Evolutionary conservation across 2,113 vertebrate species (phyloP).

Genomic region (Hepsetus odoe): DNA sequence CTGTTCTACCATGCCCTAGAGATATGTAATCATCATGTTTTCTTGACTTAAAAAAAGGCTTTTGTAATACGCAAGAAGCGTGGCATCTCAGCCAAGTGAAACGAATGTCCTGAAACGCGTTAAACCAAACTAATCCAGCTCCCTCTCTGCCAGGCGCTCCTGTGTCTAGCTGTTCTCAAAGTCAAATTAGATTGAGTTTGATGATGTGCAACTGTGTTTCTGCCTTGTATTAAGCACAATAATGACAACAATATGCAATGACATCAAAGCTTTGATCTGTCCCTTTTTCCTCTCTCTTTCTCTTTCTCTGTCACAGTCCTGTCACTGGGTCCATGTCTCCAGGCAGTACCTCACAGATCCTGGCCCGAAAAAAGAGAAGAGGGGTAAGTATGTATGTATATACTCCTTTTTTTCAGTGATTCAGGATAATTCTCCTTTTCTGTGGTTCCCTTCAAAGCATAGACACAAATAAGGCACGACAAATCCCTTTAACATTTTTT

Average conservation of each 20-base stretch:
- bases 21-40: conserved; percentile 70
- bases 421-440: not conserved
- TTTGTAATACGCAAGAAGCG: conserved; percentile 63
- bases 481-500: not conserved
- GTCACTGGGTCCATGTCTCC: conserved; percentile 88
- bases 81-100: conserved; percentile 71
- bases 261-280: conserved; percentile 65
- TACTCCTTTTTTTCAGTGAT: not conserved
- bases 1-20: conserved; percentile 52
- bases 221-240: conserved; percentile 74
- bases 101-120: conserved; percentile 72
- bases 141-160: conserved; percentile 62
- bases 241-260: conserved; percentile 77
- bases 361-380: conserved; percentile 95
- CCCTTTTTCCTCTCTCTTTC: conserved; percentile 37
- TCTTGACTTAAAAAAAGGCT: conserved; percentile 50
- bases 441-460: not conserved
- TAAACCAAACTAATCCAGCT: conserved; percentile 61
- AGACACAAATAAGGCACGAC: not conserved
- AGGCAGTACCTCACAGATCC: conserved; percentile 86
- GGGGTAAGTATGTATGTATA: no score
- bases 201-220: conserved; percentile 72
- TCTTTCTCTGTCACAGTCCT: conserved; percentile 71
- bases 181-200: conserved; percentile 72
- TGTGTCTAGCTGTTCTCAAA: conserved; percentile 61